Evolutionary conservation across 2,888 invertebrate species (phyloP), one percentile per base, ranked within the genome.

Genomic region (Xestia sexstrigata): DNA sequence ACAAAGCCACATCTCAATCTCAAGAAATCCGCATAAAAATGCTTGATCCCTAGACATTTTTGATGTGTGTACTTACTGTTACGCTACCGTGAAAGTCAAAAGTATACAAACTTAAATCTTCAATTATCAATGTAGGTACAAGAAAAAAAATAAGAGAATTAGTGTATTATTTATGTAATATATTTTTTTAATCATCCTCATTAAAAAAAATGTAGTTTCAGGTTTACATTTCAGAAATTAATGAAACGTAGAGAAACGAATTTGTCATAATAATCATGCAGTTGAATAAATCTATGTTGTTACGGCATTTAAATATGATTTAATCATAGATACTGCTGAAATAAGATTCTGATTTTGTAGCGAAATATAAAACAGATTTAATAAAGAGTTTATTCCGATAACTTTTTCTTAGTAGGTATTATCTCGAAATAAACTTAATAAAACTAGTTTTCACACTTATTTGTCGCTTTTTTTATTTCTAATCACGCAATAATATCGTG

Each of bases 401-500:
- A 49, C 9, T n/a, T 49, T 83, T 78, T 60, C 47, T n/a, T 26
- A n/a, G 45, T n/a, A n/a, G n/a, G n/a, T 30, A 2, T 35, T 65
- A 7, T 39, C 45, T 68, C n/a, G 45, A 77, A 58, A 55, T 9
- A 30, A 17, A 35, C 17, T 42, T 30, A 39, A 23, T 23, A 47
- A 47, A 82, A 75, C 85, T 65, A 71, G 82, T 82, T 81, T 74
- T 47, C 15, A 15, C 58, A 70, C 55, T 8, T 13, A 68, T 78
- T 60, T 66, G 17, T 71, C 20, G 35, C 11, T 62, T 26, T 62
- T 60, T 8, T 47, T 45, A 35, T 49, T 20, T 60, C 1, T 20
- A 67, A 79, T 66, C 85, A 87, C 80, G 85, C 39, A 23, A 58
- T 39, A 49, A 20, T 70, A 52, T 55, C 83, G 83, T 88, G 89